phyloP scores from a whole-genome alignment of 2,797 vertebrate genomes.

The Lithobates sylvaticus region DNA sequence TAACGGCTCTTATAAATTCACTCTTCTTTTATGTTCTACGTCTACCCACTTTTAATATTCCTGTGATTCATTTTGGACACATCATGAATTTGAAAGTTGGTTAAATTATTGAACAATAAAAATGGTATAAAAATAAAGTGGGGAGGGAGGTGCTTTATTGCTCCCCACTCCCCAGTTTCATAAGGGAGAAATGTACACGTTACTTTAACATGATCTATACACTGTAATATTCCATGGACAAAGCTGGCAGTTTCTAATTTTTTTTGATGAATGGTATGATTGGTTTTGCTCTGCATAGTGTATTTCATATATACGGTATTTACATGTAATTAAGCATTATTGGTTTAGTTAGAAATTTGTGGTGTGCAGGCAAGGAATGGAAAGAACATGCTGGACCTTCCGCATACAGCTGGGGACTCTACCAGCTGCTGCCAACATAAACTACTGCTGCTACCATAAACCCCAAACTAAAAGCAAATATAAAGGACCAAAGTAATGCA shows the following conservation, averaged over 20 bases:
- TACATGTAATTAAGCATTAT: not conserved
- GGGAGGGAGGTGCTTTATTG: conserved; percentile 14
- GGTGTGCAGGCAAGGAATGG: not conserved
- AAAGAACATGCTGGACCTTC: not conserved
- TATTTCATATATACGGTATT: not conserved
- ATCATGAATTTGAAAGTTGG: conserved; percentile 48
- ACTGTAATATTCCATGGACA: not conserved
- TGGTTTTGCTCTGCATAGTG: not conserved
- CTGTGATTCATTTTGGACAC: conserved; percentile 48
- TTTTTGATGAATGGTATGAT: not conserved
- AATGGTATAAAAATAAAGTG: conserved; percentile 42
- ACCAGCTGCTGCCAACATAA: too few species aligned
- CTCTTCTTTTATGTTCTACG: conserved; percentile 38
- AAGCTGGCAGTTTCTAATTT: not conserved
- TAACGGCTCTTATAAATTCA: conserved; percentile 48
- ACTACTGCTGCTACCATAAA: too few species aligned
- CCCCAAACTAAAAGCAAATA: too few species aligned
- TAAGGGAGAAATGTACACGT: not conserved
- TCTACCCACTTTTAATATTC: conserved; percentile 45
- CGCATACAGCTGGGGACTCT: too few species aligned
- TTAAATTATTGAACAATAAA: conserved; percentile 51
- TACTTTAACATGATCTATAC: not conserved
- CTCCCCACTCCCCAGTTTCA: conserved; percentile 7
- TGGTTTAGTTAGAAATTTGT: not conserved
- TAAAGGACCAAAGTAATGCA: too few species aligned